Evolutionary conservation across 2,888 invertebrate genomes (phyloP).

Genomic region (Plebejus anna): DNA sequence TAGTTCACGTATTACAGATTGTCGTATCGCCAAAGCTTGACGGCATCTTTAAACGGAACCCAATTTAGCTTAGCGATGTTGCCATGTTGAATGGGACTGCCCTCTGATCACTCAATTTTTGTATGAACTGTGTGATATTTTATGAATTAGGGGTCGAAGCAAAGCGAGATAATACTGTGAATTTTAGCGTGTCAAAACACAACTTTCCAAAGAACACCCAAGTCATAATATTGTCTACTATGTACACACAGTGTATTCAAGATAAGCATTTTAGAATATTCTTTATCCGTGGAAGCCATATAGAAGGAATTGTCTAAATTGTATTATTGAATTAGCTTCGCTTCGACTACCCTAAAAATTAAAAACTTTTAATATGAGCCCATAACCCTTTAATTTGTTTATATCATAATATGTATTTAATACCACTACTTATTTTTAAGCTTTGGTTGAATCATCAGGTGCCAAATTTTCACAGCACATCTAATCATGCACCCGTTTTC

Average conservation of each 20-base stretch:
- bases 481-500: neutral
- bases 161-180: too few relatives aligned
- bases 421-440: neutral
- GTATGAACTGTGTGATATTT: too few relatives aligned
- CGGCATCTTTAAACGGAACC: neutral
- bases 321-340: too few relatives aligned
- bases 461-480: constrained; percentile 24
- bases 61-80: neutral
- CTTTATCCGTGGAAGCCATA: too few relatives aligned
- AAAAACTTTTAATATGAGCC: neutral
- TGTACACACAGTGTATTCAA: too few relatives aligned
- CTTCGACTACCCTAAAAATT: neutral
- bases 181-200: too few relatives aligned
- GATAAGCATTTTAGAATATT: too few relatives aligned
- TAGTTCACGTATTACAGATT: neutral
- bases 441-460: constrained; percentile 16
- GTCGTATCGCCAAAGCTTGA: neutral
- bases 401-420: too few relatives aligned
- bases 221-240: too few relatives aligned
- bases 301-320: too few relatives aligned
- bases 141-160: too few relatives aligned
- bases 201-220: too few relatives aligned
- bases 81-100: neutral
- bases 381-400: neutral
- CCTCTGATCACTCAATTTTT: neutral